Conservation (phyloP, 2,113 vertebrate genomes). For the Pyxicephalus adspersus region DNA sequence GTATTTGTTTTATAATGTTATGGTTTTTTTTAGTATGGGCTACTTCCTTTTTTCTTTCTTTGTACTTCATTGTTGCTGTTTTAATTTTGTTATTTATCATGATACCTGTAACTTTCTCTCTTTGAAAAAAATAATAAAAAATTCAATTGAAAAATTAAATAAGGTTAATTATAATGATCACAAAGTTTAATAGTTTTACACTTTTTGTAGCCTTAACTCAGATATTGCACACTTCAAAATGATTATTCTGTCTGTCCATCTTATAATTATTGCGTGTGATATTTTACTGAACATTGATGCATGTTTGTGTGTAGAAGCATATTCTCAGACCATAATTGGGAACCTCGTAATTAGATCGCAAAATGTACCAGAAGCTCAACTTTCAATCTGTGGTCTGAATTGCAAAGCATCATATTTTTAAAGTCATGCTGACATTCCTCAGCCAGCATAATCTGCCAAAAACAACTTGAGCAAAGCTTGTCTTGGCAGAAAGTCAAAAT, state of each 20-base stretch:
- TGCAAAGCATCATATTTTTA: constrained; percentile 91
- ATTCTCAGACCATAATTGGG: constrained; percentile 77
- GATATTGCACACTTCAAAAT: neutral
- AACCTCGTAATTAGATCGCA: constrained; percentile 81
- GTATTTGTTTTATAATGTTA: too few relatives aligned
- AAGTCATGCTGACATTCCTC: constrained; percentile 97
- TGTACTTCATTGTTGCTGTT: too few relatives aligned
- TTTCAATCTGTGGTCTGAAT: constrained; percentile 87
- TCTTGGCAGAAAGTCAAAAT: constrained; percentile 91
- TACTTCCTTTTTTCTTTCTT: too few relatives aligned
- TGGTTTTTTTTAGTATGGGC: too few relatives aligned
- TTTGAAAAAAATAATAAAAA: too few relatives aligned
- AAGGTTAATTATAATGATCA: neutral
- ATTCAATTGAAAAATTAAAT: too few relatives aligned
- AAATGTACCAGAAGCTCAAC: constrained; percentile 81
- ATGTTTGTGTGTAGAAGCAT: constrained; percentile 43
- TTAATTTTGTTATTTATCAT: too few relatives aligned
- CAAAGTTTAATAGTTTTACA: neutral
- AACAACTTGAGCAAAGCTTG: constrained; percentile 90
- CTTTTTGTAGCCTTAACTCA: neutral
- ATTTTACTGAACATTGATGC: constrained; percentile 6
- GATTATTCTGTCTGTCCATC: constrained; percentile 1
- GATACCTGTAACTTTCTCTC: too few relatives aligned
- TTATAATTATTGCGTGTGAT: neutral
- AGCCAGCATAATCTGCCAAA: constrained; percentile 86